Conservation (phyloP, 2,888 invertebrate genomes). For the Bellardia bayeri region DNA sequence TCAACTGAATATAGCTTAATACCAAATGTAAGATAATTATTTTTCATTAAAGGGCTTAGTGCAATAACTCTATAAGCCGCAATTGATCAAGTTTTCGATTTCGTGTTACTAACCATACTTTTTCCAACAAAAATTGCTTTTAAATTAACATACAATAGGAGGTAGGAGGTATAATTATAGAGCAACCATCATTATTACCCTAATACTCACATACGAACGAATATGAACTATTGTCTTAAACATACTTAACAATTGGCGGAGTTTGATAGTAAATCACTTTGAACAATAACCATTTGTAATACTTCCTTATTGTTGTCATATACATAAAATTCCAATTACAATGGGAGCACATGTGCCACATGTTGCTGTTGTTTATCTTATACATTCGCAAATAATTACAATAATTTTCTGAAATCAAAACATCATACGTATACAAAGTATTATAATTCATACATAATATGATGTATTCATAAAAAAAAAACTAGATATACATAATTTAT, state of each 20-base stretch:
- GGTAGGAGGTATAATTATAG: not conserved
- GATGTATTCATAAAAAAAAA: not conserved
- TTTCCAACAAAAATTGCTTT: too few relatives aligned
- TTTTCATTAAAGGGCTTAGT: too few relatives aligned
- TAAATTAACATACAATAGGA: too few relatives aligned
- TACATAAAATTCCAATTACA: constrained; percentile 63
- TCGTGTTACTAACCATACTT: too few relatives aligned
- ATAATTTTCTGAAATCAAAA: constrained; percentile 35
- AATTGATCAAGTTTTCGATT: too few relatives aligned
- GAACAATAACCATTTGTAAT: constrained; percentile 53
- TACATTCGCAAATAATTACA: constrained; percentile 39
- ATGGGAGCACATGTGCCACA: constrained; percentile 51
- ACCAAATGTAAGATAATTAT: too few relatives aligned
- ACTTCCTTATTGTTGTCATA: constrained; percentile 72
- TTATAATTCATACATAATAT: not conserved
- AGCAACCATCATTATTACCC: not conserved
- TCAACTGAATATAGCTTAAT: too few relatives aligned
- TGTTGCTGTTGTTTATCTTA: constrained; percentile 11
- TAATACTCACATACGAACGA: not conserved
- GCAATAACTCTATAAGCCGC: too few relatives aligned
- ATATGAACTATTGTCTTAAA: constrained; percentile 44
- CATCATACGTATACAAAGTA: not conserved
- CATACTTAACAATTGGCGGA: constrained; percentile 42
- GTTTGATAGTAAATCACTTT: constrained; percentile 60
- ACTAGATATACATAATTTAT: not conserved